These are phyloP conservation scores for Melanostoma scalare DNA, from an alignment of 2,888 invertebrate genomes.

Conservation along the genomic window DNA sequence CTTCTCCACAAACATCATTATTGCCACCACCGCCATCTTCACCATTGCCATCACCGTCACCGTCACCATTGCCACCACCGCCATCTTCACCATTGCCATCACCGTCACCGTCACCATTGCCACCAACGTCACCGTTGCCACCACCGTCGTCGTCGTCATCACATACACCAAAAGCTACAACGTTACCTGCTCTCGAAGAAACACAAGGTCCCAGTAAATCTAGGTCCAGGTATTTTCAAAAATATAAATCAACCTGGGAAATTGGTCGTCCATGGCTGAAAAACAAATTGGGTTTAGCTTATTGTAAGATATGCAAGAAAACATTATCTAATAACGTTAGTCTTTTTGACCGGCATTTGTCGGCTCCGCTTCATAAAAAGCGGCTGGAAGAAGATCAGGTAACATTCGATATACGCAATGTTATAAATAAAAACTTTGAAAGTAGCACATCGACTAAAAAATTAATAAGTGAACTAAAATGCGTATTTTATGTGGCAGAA, in stretches of 20 bases:
- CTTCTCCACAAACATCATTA: slow-evolving; percentile 4
- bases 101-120: too few relatives aligned
- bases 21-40: background rate
- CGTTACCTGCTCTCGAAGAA: slow-evolving; percentile 3
- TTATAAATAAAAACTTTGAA: background rate
- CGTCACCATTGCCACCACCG: background rate
- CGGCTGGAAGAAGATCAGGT: slow-evolving; percentile 4
- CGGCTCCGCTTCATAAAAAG: slow-evolving; percentile 1
- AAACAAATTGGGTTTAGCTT: slow-evolving; percentile 1
- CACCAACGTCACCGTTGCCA: too few relatives aligned
- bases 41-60: background rate
- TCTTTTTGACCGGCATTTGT: slow-evolving; percentile 9
- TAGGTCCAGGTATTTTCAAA: slow-evolving; percentile 2
- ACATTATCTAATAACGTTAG: slow-evolving; percentile 8
- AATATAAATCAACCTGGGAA: slow-evolving; percentile 22
- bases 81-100: slow-evolving; percentile 77
- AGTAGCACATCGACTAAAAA: slow-evolving; percentile 5
- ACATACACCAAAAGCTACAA: slow-evolving; percentile 53
- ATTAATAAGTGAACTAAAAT: slow-evolving; percentile 6
- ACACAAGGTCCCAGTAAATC: slow-evolving; percentile 6
- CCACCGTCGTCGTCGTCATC: slow-evolving; percentile 68
- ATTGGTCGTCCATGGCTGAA: slow-evolving; percentile 15
- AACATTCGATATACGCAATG: slow-evolving; percentile 10
- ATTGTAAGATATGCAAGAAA: slow-evolving; percentile 15
- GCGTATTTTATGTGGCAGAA: slow-evolving; percentile 4